Conservation (phyloP, 1,140 invertebrate species). For the Achroia grisella region DNA sequence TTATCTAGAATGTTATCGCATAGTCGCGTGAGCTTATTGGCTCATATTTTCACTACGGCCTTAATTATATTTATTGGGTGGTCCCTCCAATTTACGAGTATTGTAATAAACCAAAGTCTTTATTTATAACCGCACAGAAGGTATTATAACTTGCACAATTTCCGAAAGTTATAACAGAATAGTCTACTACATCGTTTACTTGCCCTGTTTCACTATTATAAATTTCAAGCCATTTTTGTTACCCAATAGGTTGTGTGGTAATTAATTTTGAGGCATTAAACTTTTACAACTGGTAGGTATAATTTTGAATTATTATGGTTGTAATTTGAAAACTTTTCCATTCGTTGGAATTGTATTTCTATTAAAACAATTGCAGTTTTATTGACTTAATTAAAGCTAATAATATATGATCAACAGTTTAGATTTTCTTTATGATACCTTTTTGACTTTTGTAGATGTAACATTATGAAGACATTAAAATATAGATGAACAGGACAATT, state of each 20-base stretch:
- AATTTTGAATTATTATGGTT: slow-evolving; percentile 31
- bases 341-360: background rate
- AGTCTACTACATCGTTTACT: slow-evolving; percentile 1
- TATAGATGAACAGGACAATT: too few relatives aligned
- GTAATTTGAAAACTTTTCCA: slow-evolving; percentile 32
- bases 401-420: too few relatives aligned
- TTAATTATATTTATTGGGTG: slow-evolving; percentile 42
- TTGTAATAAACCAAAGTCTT: slow-evolving; percentile 6
- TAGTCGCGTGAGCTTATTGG: slow-evolving; percentile 29
- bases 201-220: background rate
- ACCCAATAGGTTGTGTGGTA: background rate
- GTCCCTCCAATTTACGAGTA: slow-evolving; percentile 8
- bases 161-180: slow-evolving; percentile 6
- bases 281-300: slow-evolving; percentile 22
- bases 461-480: too few relatives aligned
- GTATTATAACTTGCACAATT: slow-evolving; percentile 8
- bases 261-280: slow-evolving; percentile 10
- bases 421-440: too few relatives aligned
- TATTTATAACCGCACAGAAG: slow-evolving; percentile 4
- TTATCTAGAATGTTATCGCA: slow-evolving; percentile 22
- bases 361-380: background rate
- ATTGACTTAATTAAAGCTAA: background rate
- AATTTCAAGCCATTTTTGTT: slow-evolving; percentile 1
- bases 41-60: slow-evolving; percentile 25
- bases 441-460: too few relatives aligned